A percentile compares a stretch with the other conserved stretches of the same genome.
phyloP scores from a whole-genome alignment of 2,888 invertebrate genomes.

The Philereme vetulata region DNA sequence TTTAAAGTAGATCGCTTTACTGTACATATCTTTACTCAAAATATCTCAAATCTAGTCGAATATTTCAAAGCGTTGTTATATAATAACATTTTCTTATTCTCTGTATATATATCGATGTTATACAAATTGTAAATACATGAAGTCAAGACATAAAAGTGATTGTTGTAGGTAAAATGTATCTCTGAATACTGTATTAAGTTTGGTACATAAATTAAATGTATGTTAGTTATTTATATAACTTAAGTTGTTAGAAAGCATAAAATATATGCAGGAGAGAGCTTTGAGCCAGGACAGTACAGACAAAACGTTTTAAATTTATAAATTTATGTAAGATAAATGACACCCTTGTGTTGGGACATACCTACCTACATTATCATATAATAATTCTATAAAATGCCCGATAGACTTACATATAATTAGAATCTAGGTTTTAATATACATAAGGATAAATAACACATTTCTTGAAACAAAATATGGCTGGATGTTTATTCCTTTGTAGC shows the following conservation, averaged over 20 bases:
- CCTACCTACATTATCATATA: constrained; percentile 1
- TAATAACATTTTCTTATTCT: constrained; percentile 24
- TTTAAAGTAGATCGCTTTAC: constrained; percentile 30
- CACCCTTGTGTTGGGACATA: neutral
- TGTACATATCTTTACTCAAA: constrained; percentile 32
- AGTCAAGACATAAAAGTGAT: constrained; percentile 41
- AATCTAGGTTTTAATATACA: neutral
- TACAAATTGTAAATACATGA: constrained; percentile 37
- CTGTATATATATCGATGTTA: constrained; percentile 20
- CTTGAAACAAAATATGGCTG: no score
- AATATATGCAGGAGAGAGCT: constrained; percentile 56
- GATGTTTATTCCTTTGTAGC: no score
- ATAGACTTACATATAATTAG: neutral
- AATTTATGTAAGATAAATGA: neutral
- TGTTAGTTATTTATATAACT: constrained; percentile 31
- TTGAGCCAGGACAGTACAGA: constrained; percentile 71
- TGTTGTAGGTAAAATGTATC: constrained; percentile 60
- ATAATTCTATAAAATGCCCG: neutral
- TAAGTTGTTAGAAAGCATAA: constrained; percentile 15
- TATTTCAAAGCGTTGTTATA: constrained; percentile 25
- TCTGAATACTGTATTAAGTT: constrained; percentile 44
- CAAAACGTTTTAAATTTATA: constrained; percentile 14
- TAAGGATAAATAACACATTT: neutral
- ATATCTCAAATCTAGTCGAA: constrained; percentile 11
- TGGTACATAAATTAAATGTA: constrained; percentile 37